Evolutionary conservation across 1,140 invertebrate species (phyloP), one percentile per base, ranked within the genome.

Genomic region (Drosophila bifasciata): DNA sequence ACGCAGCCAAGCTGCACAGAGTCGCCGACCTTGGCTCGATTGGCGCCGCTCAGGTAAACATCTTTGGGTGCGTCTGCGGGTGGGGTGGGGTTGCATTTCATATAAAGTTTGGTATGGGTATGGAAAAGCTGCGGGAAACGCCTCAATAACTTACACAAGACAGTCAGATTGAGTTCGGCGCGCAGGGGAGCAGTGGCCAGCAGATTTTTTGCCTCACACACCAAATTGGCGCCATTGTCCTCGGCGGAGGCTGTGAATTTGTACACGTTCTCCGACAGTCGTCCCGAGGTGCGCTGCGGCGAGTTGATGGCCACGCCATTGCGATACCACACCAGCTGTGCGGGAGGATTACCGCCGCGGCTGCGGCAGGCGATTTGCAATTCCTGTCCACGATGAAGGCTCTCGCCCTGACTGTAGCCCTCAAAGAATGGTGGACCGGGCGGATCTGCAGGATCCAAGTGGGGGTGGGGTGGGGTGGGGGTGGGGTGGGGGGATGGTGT

Each of bases 291-390:
- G 56, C 89, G 85, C 95, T 90, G 89, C 5, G 89, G 89, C 0
- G 89, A 90, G 23, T 44, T 92, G 73, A 93, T 60, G 23, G 74
- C 94, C 76, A 96, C 95, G 9, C 95, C 95, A 89, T 98, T 98
- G 84, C 96, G 96, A 93, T 96, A 99, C 98, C 98, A 99, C 56
- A 97, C 95, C 5, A 99, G 94, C 88, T 98, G 96, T 5, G 98
- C 97, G 11, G 97, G 95, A 15, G 98, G 98, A 93, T 99, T 99
- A 2, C 98, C 98, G 19, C 98, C 98, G n/a, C 96, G 93, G 40
- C 97, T 98, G 74, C 95, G 94, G 92, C 98, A 99, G 28, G 96
- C 94, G 60, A 99, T 93, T 62, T 96, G 97, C 4, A 99, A 93
- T 51, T 95, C 95, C 92, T 98, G 97, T 0, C 97, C 97, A 46